Base-by-base conservation (phyloP, 2,888 invertebrate genomes). In the Cetonia aurata region DNA sequence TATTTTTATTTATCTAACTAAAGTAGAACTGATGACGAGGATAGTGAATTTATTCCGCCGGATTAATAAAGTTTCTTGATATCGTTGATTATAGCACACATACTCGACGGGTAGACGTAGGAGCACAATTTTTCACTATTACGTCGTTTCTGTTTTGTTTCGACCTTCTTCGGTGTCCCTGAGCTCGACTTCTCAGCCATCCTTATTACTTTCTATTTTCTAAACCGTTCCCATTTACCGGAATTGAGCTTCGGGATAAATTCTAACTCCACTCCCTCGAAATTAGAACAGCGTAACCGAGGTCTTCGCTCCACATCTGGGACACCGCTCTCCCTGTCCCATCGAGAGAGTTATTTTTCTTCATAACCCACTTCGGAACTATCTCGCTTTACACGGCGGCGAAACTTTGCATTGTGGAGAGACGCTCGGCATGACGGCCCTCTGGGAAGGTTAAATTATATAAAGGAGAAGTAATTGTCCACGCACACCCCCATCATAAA, bases 391-490 rank as follows among this genome's bases (percentile, higher is more conserved):
- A 46, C 48, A 48, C 48, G 62, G 62, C 25, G 10, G 48, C 62
- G 33, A 62, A 62, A 48, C 48, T 62, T 62, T 62, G 62, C 62
- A 62, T 62, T 25, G 25, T 25, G 62, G 46, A 48, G 46, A 48
- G 33, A 48, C 62, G 62, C 48, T 12, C 44, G 4, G 25, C 3
- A 1, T 25, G 25, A 25, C 25, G 31, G 48, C 48, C 48, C 48
- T 62, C 62, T 33, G 62, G 62, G 62, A 62, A 62, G 62, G 62
- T 62, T 62, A 62, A 62, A 62, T 62, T 62, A 62, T 62, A 62
- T 62, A 62, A 62, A 62, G 62, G 48, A 62, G 62, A 33, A 62
- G 48, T 62, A 62, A 62, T 62, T 62, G 62, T 48, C 62, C 62
- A 48, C 48, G 48, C 62, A 62, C 62, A 62, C 62, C 62, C 62